phyloP scores from a whole-genome alignment of 2,797 vertebrate species.

The Ficedula albicollis region DNA sequence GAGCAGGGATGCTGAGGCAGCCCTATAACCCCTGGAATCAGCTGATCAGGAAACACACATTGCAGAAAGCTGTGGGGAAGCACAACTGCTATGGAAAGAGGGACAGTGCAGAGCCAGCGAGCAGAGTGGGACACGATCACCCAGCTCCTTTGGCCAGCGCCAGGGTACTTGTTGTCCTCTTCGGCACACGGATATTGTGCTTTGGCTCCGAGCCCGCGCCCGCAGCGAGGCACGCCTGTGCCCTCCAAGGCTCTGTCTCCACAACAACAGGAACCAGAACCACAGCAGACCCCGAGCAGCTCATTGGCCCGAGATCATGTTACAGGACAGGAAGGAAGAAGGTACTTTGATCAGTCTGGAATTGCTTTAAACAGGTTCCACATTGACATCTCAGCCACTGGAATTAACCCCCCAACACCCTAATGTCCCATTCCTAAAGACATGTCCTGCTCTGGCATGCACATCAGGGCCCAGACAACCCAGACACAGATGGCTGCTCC shows the following conservation, averaged over 20 bases:
- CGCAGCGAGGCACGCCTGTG: not conserved
- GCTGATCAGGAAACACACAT: not conserved
- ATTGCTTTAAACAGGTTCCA: constrained; percentile 43
- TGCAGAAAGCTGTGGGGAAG: not conserved
- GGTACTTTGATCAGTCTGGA: constrained; percentile 59
- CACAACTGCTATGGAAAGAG: not conserved
- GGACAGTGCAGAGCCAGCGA: not conserved
- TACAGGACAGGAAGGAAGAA: constrained; percentile 78
- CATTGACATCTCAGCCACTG: constrained; percentile 12
- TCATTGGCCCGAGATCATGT: constrained; percentile 58
- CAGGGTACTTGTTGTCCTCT: not conserved
- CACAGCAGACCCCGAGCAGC: not conserved
- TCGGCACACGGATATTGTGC: not conserved
- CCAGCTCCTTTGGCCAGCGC: not conserved
- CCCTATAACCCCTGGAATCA: not conserved
- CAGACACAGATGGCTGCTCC: not conserved
- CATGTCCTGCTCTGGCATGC: constrained; percentile 47
- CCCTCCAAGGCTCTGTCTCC: constrained; percentile 42
- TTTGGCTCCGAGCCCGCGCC: not conserved
- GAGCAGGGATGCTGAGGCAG: not conserved
- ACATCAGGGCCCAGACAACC: not conserved
- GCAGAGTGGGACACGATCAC: not conserved
- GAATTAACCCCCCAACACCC: constrained; percentile 57
- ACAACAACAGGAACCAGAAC: constrained; percentile 71
- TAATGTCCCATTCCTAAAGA: constrained; percentile 26